phyloP scores from a whole-genome alignment of 2,797 vertebrate genomes.

The Limosa lapponica region DNA sequence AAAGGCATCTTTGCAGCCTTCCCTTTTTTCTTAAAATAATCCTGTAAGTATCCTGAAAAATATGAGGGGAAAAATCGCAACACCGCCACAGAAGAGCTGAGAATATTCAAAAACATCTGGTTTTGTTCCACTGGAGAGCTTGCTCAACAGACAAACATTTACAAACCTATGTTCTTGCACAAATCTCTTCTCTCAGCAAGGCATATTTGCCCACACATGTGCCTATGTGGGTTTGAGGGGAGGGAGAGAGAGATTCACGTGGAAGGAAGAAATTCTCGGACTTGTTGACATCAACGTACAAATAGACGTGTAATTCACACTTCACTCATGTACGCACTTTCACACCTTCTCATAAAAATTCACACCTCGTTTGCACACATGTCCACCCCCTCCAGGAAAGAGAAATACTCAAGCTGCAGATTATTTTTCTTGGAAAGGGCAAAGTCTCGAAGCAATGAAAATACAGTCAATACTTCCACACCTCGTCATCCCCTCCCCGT shows the following conservation, averaged over 20 bases:
- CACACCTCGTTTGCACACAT: slow-evolving; percentile 73
- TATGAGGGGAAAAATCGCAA: neutral
- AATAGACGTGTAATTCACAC: slow-evolving; percentile 69
- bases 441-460: slow-evolving; percentile 68
- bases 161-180: slow-evolving; percentile 59
- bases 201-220: slow-evolving; percentile 52
- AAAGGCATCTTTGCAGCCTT: slow-evolving; percentile 38
- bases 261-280: slow-evolving; percentile 27
- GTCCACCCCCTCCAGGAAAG: slow-evolving; percentile 62
- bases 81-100: slow-evolving; percentile 15
- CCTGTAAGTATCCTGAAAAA: slow-evolving; percentile 35
- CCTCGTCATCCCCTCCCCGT: slow-evolving; percentile 41
- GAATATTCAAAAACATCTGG: slow-evolving; percentile 75
- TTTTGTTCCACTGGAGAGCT: slow-evolving; percentile 65
- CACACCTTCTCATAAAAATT: slow-evolving; percentile 71
- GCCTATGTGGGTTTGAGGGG: slow-evolving; percentile 1
- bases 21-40: slow-evolving; percentile 43
- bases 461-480: slow-evolving; percentile 61
- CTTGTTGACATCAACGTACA: slow-evolving; percentile 65
- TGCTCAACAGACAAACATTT: slow-evolving; percentile 70
- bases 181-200: slow-evolving; percentile 41
- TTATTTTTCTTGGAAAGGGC: slow-evolving; percentile 76
- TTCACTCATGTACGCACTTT: slow-evolving; percentile 67
- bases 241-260: neutral
- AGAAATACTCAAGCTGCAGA: slow-evolving; percentile 69